Base-by-base conservation (phyloP, 2,113 vertebrate genomes). In the Rattus norvegicus region DNA sequence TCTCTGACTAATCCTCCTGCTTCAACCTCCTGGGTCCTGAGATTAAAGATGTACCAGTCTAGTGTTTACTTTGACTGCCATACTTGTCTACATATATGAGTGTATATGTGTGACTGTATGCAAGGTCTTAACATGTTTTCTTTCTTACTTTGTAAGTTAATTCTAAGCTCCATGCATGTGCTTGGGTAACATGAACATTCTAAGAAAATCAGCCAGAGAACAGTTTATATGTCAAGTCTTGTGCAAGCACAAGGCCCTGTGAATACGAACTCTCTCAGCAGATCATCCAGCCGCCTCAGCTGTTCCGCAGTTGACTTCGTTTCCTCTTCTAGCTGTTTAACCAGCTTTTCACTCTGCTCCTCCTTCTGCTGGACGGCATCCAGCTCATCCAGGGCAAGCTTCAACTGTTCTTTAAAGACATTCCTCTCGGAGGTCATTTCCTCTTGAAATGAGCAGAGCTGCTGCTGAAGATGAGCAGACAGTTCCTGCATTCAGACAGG, bases 301-400 rank as follows among this genome's bases (percentile, higher is more conserved):
- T 98, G 95, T 81, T 97, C 94, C 54, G 96, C 77, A 70, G 96
- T 97, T 70, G 97, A 96, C 90, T 97, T 97, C 33, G 96, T 96
- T 92, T 98, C 97, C 54, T 98, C 65, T 94, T 98, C 98, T 85
- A 99, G 47, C 0, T 2, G 93, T 90, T 96, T 97, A 33, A 98
- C 91, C 84, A 99, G 0, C 59, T 98, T 98, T 22, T 98, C 98
- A 52, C 97, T 98, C 84, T 92, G 97, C 59, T 98, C 98, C 73
- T 99, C 99, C 93, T 99, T 98, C 0, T 98, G 97, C 95, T 99
- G 99, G 43, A 99, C 87, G 33, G 97, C 94, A 49, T 99, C 98
- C 13, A 99, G 98, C 93, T 99, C 99, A n/a, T 98, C 98, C 92
- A 99, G 97, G 19, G 98, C 98, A 63, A 98, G 99, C 90, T 99